Conservation (phyloP, 2,888 invertebrate species). For the Caenorhabditis wallacei region DNA sequence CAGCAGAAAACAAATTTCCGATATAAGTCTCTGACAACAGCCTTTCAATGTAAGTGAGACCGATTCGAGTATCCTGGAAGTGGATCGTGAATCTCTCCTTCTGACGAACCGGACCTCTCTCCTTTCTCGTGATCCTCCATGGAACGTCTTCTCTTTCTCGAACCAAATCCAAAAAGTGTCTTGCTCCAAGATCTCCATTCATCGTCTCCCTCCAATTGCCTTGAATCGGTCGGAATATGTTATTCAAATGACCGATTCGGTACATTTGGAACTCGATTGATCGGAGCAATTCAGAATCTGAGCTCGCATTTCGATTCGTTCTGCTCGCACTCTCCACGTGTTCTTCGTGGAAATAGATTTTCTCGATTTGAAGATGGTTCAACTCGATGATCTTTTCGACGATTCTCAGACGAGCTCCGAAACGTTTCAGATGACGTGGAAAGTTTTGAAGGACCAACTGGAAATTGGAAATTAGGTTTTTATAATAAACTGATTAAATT, state of each 20-base stretch:
- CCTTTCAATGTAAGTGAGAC: not conserved
- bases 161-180: not conserved
- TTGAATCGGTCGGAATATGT: conserved; percentile 3
- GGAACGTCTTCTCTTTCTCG: conserved; percentile 22
- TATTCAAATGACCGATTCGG: conserved; percentile 1
- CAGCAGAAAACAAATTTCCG: not conserved
- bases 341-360: not conserved
- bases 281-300: not conserved
- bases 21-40: not conserved
- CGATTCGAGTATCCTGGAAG: not conserved
- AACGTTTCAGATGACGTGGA: not conserved
- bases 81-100: conserved; percentile 1
- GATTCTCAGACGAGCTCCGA: not conserved
- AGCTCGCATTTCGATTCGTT: no score
- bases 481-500: not conserved
- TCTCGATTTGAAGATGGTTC: not conserved
- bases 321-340: no score
- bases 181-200: conserved; percentile 12
- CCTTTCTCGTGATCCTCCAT: not conserved
- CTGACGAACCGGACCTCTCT: not conserved
- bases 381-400: not conserved
- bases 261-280: conserved; percentile 9
- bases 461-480: conserved; percentile 5
- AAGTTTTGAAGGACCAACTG: conserved; percentile 20
- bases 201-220: not conserved